Percentiles rank a stretch among this genome's conserved stretches.
phyloP scores from a whole-genome alignment of 2,888 invertebrate genomes.

The Perithous albicinctus region DNA sequence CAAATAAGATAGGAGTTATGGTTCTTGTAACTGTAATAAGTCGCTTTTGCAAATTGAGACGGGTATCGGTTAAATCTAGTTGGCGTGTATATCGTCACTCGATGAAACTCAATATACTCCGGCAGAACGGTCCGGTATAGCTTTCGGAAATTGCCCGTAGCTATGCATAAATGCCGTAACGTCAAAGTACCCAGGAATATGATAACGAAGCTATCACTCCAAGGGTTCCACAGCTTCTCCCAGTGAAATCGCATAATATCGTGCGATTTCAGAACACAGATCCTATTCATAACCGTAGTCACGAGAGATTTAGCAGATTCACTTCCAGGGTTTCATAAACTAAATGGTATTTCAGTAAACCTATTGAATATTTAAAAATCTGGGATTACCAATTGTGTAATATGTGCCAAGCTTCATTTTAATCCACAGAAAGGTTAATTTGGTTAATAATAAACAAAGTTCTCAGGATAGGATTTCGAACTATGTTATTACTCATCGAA shows the following conservation, averaged over 20 bases:
- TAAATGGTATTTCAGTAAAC: no score
- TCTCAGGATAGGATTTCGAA: no score
- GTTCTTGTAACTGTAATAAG: slow-evolving; percentile 43
- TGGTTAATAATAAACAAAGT: no score
- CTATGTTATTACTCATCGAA: no score
- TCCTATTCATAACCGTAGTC: neutral
- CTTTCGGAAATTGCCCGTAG: slow-evolving; percentile 24
- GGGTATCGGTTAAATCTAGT: slow-evolving; percentile 37
- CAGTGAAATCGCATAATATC: slow-evolving; percentile 34
- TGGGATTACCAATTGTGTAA: no score
- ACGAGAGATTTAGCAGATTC: neutral
- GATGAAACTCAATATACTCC: slow-evolving; percentile 50
- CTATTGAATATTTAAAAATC: no score
- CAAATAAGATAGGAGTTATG: no score
- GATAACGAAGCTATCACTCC: slow-evolving; percentile 48
- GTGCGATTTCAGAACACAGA: neutral
- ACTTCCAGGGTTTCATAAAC: neutral
- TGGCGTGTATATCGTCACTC: slow-evolving; percentile 15
- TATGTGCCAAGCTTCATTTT: no score
- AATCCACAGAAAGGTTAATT: no score
- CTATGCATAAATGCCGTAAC: slow-evolving; percentile 57
- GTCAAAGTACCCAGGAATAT: neutral
- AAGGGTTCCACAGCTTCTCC: slow-evolving; percentile 23
- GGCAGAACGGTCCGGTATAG: neutral
- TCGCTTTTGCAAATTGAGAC: neutral